Percentiles rank a stretch among this genome's conserved stretches.
Conservation (phyloP, 2,888 invertebrate genomes). For the Thumatha senex region DNA sequence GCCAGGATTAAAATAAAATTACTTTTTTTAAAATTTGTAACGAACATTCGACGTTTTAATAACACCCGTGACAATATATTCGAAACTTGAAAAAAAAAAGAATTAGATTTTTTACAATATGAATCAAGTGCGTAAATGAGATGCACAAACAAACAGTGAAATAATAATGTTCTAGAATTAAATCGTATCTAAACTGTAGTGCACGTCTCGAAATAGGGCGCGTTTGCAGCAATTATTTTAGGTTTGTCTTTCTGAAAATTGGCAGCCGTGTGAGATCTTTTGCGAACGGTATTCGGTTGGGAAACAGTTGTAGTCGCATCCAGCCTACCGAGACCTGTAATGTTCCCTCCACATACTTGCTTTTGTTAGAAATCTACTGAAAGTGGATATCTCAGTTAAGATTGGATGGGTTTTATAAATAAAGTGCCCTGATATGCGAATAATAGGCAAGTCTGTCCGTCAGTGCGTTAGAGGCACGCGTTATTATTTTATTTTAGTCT, state of each 20-base stretch:
- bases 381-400: slow-evolving; percentile 57
- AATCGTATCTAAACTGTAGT: slow-evolving; percentile 73
- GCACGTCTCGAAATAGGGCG: slow-evolving; percentile 79
- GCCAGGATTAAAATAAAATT: too few species aligned
- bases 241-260: slow-evolving; percentile 83
- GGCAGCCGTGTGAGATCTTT: slow-evolving; percentile 80
- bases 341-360: slow-evolving; percentile 43
- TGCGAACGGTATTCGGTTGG: slow-evolving; percentile 79
- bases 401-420: slow-evolving; percentile 74
- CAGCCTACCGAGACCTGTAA: slow-evolving; percentile 54
- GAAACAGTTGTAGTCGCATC: slow-evolving; percentile 73
- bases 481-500: slow-evolving; percentile 55
- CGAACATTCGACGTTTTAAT: too few species aligned
- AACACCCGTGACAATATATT: too few species aligned
- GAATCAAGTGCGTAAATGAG: too few species aligned
- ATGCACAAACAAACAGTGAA: slow-evolving; percentile 47
- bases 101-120: too few species aligned
- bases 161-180: slow-evolving; percentile 75
- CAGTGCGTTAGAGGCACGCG: slow-evolving; percentile 52
- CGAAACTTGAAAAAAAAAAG: too few species aligned
- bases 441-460: slow-evolving; percentile 74
- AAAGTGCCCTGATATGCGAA: slow-evolving; percentile 78
- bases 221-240: slow-evolving; percentile 82
- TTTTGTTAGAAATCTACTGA: slow-evolving; percentile 37
- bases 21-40: too few species aligned